A percentile compares a stretch with the other conserved stretches of the same genome.
Evolutionary conservation across 2,888 invertebrate species (phyloP).

Genomic region (Aelia acuminata): DNA sequence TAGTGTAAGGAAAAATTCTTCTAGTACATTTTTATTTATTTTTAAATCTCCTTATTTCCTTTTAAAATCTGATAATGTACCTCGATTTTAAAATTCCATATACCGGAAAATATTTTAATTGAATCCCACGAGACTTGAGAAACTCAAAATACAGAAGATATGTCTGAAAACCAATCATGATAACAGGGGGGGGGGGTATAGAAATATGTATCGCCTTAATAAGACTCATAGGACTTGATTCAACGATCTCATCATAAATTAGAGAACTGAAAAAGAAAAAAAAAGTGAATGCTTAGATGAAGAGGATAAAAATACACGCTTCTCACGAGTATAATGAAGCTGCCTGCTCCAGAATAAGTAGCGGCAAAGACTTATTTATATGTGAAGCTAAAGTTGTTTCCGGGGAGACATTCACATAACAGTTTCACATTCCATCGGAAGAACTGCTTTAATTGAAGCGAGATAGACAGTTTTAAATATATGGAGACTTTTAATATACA

Average conservation of each 20-base stretch:
- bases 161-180: neutral
- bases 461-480: neutral
- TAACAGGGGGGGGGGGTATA: neutral
- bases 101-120: neutral
- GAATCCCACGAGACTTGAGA: neutral
- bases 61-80: no score
- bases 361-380: slow-evolving; percentile 23
- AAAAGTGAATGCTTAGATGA: neutral
- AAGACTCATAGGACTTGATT: neutral
- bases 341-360: slow-evolving; percentile 28
- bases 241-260: slow-evolving; percentile 14
- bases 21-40: no score
- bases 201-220: neutral
- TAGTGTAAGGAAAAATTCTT: no score
- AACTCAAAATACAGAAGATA: neutral
- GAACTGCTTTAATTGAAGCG: neutral
- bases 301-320: neutral
- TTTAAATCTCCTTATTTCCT: no score
- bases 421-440: neutral
- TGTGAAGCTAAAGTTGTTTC: slow-evolving; percentile 29
- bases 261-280: slow-evolving; percentile 19
- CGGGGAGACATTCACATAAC: slow-evolving; percentile 8
- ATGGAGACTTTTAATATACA: rapidly evolving
- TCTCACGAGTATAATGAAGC: slow-evolving; percentile 29
- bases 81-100: neutral